Base-by-base conservation (phyloP, 2,113 vertebrate genomes). In the Phocoena phocoena region DNA sequence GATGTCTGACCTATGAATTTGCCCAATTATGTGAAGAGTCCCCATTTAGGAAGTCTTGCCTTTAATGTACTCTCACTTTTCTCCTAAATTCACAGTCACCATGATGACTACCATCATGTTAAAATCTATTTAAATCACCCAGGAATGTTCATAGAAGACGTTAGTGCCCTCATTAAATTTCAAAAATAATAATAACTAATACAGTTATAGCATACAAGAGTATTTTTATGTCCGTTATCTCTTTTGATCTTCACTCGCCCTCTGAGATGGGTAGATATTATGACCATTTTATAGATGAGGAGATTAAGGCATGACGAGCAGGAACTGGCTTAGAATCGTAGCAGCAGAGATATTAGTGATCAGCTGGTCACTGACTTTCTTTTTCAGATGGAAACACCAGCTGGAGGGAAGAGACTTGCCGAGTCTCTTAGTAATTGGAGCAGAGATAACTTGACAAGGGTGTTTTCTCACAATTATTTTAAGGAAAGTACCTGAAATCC, bases 141-240 rank as follows among this genome's bases (percentile, higher is more conserved):
- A 77, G 17, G 13, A 93, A 73, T 77, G 18, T 71, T 96, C 76
- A 88, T 88, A 41, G 68, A 90, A 60, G 50, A 65, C 6, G 88
- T 87, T 23, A 86, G 47, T 21, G 68, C 14, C 28, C 6, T 62
- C 63, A 84, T 84, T 47, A n/a, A 71, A 85, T 84, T 60, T 96
- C 47, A 88, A 28, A 92, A 79, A 36, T 86, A 88, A 47, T n/a
- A 60, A 38, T 38, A 55, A 55, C 80, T 53, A 71, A 53, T 88
- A 93, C 60, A 53, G 23, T 38, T 91, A 82, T 13, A 76, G 33
- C 12, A 81, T 90, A 88, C 33, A 71, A 50, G 63, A 26, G 10
- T 71, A 88, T 83, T 88, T 95, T 97, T 93, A 60, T 47, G 90
- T 14, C 36, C 28, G 63, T 71, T 50, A 79, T n/a, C 71, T 96